Base-by-base conservation (phyloP, 2,888 invertebrate genomes). In the Saturnia japonica region DNA sequence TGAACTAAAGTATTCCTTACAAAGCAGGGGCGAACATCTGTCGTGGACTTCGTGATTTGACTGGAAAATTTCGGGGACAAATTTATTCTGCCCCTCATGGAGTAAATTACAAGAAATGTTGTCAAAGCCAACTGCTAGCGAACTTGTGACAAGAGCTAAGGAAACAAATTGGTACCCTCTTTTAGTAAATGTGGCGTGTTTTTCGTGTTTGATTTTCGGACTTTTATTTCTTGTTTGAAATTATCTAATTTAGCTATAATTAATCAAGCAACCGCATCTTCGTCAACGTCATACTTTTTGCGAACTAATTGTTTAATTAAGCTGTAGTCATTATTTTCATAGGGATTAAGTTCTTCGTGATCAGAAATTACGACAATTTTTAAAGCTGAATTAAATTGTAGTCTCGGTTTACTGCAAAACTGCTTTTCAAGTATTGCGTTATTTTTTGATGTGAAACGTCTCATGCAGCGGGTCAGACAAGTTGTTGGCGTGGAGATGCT, bases 91-190 rank as follows among this genome's bases (percentile, higher is more conserved):
- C 85, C 87, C 64, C 64, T 64, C n/a, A 22, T n/a, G 88, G 89
- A 91, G 90, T 90, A 86, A 91, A 90, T 91, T 90, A 89, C 88
- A 88, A 82, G 87, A 85, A 91, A 89, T 88, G 89, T 89, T 89
- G 88, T 88, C 88, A 85, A 79, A 54, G 69, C 69, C 68, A 71
- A 68, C 71, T 71, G 71, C 47, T 68, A 51, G 47, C 47, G n/a
- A 67, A 68, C 62, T 71, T 71, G 40, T 40, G 64, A 64, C 64
- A 19, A 34, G 64, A 40, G 40, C n/a, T 40, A 40, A 34, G 64
- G 57, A n/a, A 40, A 64, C 64, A 64, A 64, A 64, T 64, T 40
- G 19, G 19, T 40, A 64, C 64, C 40, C 40, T n/a, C n/a, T n/a
- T 64, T 34, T 64, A 19, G 40, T 34, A 40, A 64, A 64, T 64